Percentiles rank a stretch among this genome's conserved stretches.
Evolutionary conservation across 2,888 invertebrate species (phyloP).

Genomic region (Orthonychiurus folsomi): DNA sequence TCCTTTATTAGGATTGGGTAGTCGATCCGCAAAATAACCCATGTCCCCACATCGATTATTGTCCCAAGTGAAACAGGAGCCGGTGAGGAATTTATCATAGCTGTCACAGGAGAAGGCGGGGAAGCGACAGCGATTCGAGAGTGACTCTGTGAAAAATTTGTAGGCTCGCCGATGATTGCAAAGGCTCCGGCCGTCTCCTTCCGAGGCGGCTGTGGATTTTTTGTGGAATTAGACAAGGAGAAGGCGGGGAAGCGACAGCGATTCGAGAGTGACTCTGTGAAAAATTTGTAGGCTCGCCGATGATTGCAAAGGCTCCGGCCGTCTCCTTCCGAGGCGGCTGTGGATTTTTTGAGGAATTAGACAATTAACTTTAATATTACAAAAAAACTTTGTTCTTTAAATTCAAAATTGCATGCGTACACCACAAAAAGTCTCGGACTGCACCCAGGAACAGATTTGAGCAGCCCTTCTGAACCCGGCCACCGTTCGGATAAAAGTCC

Average conservation of each 20-base stretch:
- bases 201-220: constrained; percentile 58
- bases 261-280: constrained; percentile 85
- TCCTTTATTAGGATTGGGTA: constrained; percentile 26
- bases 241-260: constrained; percentile 87
- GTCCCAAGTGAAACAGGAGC: constrained; percentile 64
- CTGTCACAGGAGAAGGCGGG: constrained; percentile 79
- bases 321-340: constrained; percentile 62
- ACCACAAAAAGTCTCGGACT: constrained; percentile 79
- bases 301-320: constrained; percentile 87
- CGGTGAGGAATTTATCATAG: constrained; percentile 73
- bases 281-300: constrained; percentile 83
- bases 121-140: constrained; percentile 81
- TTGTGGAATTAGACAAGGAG: constrained; percentile 36
- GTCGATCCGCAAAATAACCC: constrained; percentile 78
- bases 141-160: constrained; percentile 88
- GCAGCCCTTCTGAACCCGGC: constrained; percentile 82
- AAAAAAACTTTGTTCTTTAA: background rate
- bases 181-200: constrained; percentile 73
- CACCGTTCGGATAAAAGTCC: constrained; percentile 66
- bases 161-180: constrained; percentile 90
- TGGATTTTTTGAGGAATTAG: background rate
- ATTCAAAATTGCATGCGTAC: constrained; percentile 48
- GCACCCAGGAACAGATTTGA: constrained; percentile 86
- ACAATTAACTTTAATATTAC: no score
- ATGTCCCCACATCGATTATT: constrained; percentile 68